Conservation (phyloP, 2,113 vertebrate genomes). For the Tachuris rubrigastra region DNA sequence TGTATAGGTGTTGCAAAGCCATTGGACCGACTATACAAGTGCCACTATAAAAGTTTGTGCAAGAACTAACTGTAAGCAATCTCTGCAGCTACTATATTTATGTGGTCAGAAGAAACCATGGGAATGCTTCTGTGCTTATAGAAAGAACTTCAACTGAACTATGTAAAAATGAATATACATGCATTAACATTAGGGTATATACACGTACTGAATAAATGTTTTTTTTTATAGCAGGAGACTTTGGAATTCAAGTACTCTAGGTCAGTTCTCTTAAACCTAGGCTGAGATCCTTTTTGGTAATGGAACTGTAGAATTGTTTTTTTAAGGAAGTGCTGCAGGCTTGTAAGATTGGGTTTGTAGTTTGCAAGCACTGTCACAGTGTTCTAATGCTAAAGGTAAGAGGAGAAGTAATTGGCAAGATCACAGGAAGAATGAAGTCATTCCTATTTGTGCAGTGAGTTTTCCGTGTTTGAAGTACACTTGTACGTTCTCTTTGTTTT, state of each 20-base stretch:
- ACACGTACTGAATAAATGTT: background rate
- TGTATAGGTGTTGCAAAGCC: conserved; percentile 59
- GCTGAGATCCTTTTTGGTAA: background rate
- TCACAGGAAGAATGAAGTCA: background rate
- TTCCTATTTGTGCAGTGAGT: background rate
- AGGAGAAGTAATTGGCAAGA: background rate
- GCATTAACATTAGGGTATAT: conserved; percentile 64
- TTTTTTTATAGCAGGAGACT: background rate
- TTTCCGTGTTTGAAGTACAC: background rate
- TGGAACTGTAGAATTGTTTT: background rate
- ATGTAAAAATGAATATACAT: conserved; percentile 75
- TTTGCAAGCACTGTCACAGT: background rate
- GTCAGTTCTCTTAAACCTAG: background rate
- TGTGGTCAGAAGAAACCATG: conserved; percentile 61
- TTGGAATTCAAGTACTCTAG: background rate
- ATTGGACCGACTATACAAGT: conserved; percentile 61
- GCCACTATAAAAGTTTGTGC: conserved; percentile 51
- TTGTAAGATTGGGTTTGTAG: background rate
- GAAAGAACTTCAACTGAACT: conserved; percentile 57
- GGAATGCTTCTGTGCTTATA: conserved; percentile 73
- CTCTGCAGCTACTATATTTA: conserved; percentile 56
- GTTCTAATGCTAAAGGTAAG: background rate
- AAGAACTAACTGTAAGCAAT: conserved; percentile 39
- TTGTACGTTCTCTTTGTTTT: background rate
- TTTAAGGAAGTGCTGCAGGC: background rate